Evolutionary conservation across 1,140 invertebrate genomes (phyloP).

Genomic region (Ips nitidus): DNA sequence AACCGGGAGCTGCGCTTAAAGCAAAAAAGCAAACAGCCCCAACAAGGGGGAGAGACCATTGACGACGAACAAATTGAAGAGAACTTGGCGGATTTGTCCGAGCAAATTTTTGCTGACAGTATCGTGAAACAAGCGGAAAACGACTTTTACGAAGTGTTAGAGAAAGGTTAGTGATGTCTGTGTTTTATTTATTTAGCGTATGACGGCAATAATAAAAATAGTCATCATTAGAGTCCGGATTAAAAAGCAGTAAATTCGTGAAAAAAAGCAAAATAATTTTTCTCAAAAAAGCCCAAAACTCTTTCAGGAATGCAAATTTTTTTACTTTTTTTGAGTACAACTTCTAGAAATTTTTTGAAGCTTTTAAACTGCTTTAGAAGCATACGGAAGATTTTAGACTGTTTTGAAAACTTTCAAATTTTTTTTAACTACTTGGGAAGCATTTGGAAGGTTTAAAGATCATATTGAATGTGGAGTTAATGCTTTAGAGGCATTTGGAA

Average conservation of each 20-base stretch:
- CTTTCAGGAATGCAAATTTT: no score
- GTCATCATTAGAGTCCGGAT: neutral
- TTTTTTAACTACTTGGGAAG: no score
- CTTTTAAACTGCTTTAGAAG: no score
- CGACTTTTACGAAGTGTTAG: conserved; percentile 46
- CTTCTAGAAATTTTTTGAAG: no score
- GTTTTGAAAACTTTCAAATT: no score
- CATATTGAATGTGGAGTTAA: no score
- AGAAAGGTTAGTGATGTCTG: conserved; percentile 32
- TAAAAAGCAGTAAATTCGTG: neutral
- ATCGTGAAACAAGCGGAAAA: conserved; percentile 42
- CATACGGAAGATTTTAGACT: no score
- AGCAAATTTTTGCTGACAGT: conserved; percentile 41
- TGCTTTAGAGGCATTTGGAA: no score
- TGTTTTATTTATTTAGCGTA: neutral
- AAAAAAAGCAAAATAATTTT: neutral
- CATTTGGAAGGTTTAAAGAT: no score
- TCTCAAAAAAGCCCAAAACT: no score
- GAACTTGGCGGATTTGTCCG: conserved; percentile 19
- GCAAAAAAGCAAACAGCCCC: conserved; percentile 47
- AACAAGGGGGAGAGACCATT: conserved; percentile 35
- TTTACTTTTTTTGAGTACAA: no score
- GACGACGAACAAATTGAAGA: conserved; percentile 34
- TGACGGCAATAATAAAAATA: neutral
- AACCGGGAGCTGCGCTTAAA: conserved; percentile 75